phyloP scores from a whole-genome alignment of 2,797 vertebrate genomes.

The Sardinella longiceps region DNA sequence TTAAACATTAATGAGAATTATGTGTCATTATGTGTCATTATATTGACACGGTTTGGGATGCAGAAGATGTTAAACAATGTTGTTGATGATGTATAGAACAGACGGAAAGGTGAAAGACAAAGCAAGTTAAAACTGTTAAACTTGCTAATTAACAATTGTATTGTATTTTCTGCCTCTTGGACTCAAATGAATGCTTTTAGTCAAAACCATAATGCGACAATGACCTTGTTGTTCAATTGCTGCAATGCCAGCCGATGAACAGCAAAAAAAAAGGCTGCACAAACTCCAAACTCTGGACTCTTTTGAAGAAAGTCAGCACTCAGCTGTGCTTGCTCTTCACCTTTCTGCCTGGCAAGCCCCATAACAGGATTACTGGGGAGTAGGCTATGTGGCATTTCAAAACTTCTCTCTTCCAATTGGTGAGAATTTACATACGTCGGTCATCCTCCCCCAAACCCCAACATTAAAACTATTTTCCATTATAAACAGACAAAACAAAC shows the following conservation, averaged over 20 bases:
- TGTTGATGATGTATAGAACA: neutral
- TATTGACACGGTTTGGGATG: too few species aligned
- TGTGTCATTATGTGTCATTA: too few species aligned
- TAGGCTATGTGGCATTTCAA: neutral
- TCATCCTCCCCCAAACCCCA: neutral
- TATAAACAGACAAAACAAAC: neutral
- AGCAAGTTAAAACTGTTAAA: too few species aligned
- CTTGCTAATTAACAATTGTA: too few species aligned
- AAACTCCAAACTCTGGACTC: neutral
- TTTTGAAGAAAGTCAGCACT: neutral
- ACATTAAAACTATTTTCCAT: neutral
- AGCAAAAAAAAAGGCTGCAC: neutral
- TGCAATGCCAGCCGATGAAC: neutral
- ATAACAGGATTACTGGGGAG: constrained; percentile 4
- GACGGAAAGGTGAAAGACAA: too few species aligned
- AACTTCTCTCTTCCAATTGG: neutral
- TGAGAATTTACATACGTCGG: neutral
- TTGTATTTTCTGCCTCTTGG: neutral
- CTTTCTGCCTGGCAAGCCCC: neutral
- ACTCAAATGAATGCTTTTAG: neutral
- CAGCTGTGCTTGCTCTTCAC: neutral
- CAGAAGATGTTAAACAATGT: neutral
- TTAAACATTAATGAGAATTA: too few species aligned
- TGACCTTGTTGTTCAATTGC: neutral
- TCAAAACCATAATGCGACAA: neutral